Evolutionary conservation across 2,113 vertebrate genomes (phyloP).

Genomic region (Zootoca vivipara): DNA sequence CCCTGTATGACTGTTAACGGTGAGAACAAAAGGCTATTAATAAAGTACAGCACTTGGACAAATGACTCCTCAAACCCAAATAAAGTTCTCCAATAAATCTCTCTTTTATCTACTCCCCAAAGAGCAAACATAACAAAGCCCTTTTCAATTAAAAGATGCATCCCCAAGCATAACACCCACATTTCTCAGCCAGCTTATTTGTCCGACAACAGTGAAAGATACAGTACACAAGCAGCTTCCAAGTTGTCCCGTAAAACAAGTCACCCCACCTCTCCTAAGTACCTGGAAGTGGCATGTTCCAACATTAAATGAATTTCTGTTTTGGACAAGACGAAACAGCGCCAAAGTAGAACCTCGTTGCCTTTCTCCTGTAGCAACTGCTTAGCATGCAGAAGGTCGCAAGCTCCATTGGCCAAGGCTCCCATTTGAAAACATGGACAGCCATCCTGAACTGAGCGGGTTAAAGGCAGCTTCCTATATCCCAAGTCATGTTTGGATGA

Average conservation of each 20-base stretch:
- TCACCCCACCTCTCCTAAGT: slow-evolving; percentile 70
- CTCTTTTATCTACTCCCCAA: slow-evolving; percentile 69
- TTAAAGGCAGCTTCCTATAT: too few species aligned
- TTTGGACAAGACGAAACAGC: slow-evolving; percentile 63
- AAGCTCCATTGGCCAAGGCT: too few species aligned
- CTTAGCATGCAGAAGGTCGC: too few species aligned
- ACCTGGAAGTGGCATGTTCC: slow-evolving; percentile 59
- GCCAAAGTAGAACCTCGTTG: slow-evolving; percentile 50
- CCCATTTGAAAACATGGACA: too few species aligned
- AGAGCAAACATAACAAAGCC: slow-evolving; percentile 66
- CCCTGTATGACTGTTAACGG: slow-evolving; percentile 70
- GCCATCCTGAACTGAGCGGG: too few species aligned
- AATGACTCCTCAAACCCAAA: slow-evolving; percentile 71
- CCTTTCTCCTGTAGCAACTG: not conserved
- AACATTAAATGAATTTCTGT: slow-evolving; percentile 57
- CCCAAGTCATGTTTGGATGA: too few species aligned
- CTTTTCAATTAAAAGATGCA: slow-evolving; percentile 77
- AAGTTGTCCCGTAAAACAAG: slow-evolving; percentile 59
- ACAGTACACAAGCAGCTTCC: slow-evolving; percentile 40
- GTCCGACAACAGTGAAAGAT: slow-evolving; percentile 55
- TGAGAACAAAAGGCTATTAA: slow-evolving; percentile 80
- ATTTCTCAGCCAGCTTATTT: slow-evolving; percentile 52
- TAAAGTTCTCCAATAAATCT: slow-evolving; percentile 71
- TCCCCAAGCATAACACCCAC: slow-evolving; percentile 60
- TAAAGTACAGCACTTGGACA: slow-evolving; percentile 70